Conservation (phyloP, 2,113 vertebrate species). For the Zeus faber region DNA sequence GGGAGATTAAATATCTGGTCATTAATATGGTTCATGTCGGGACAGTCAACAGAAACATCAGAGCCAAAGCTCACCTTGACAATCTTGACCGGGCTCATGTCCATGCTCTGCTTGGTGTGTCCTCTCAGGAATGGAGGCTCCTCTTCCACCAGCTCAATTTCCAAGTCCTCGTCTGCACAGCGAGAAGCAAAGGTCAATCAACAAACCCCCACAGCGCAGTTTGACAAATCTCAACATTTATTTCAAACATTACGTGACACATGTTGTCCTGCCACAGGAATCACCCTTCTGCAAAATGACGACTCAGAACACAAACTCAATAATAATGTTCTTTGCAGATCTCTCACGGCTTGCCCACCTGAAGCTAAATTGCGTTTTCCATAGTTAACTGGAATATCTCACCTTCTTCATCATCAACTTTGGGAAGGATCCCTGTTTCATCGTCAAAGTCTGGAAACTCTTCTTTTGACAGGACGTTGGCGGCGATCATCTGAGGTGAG, state of each 20-base stretch:
- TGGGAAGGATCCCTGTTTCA: constrained; percentile 96
- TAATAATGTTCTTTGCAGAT: no score
- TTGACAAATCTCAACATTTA: background rate
- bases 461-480: constrained; percentile 96
- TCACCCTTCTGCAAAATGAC: no score
- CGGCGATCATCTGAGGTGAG: constrained; percentile 90
- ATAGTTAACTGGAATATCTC: constrained; percentile 12
- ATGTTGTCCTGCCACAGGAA: no score
- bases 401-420: constrained; percentile 98
- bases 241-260: no score
- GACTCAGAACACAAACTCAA: no score
- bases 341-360: no score
- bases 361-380: background rate
- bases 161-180: constrained; percentile 90
- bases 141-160: constrained; percentile 97
- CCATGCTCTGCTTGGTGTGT: constrained; percentile 98
- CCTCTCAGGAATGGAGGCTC: constrained; percentile 95
- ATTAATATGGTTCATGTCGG: background rate
- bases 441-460: constrained; percentile 99
- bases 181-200: background rate
- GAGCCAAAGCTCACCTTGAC: constrained; percentile 82
- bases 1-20: no score
- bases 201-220: background rate
- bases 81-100: constrained; percentile 99
- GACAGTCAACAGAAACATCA: background rate